These are phyloP conservation scores for Nasonia longicornis DNA, from an alignment of 1,140 invertebrate species.

Conservation along the genomic window DNA sequence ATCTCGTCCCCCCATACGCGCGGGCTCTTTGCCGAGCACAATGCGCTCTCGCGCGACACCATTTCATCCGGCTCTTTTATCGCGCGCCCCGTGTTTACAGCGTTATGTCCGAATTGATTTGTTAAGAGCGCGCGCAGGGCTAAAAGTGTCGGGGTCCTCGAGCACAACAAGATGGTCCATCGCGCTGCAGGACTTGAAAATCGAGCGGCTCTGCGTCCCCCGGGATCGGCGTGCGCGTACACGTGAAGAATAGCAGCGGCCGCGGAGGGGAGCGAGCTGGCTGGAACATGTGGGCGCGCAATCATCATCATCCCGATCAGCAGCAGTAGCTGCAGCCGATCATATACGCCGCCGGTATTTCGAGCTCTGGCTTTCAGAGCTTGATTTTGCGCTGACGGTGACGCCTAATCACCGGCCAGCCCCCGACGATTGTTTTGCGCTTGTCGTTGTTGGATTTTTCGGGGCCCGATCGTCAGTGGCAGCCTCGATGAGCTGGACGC, in stretches of 20 bases:
- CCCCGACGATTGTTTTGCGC: slow-evolving; percentile 30
- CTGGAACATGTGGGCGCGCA: slow-evolving; percentile 58
- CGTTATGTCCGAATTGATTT: slow-evolving; percentile 67
- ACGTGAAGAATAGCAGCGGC: slow-evolving; percentile 48
- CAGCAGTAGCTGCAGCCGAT: slow-evolving; percentile 12
- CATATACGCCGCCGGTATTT: slow-evolving; percentile 15
- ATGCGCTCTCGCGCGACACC: slow-evolving; percentile 37
- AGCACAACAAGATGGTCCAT: slow-evolving; percentile 49
- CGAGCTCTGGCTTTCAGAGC: background rate
- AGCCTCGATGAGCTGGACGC: slow-evolving; percentile 1
- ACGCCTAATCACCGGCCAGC: slow-evolving; percentile 35
- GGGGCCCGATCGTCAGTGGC: slow-evolving; percentile 6
- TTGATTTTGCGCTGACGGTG: slow-evolving; percentile 5
- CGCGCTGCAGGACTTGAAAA: slow-evolving; percentile 57
- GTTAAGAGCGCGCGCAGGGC: slow-evolving; percentile 54
- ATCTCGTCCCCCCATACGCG: slow-evolving; percentile 35
- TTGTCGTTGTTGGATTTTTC: slow-evolving; percentile 19
- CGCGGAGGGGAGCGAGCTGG: slow-evolving; percentile 49
- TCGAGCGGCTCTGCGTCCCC: slow-evolving; percentile 50
- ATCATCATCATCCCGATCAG: slow-evolving; percentile 58
- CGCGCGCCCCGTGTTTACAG: slow-evolving; percentile 62
- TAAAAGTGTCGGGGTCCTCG: background rate
- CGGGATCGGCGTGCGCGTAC: background rate
- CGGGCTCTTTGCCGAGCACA: background rate
- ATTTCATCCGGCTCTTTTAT: slow-evolving; percentile 37